Evolutionary conservation across 1,140 invertebrate species (phyloP), one percentile per base, ranked within the genome.

Genomic region (Harpegnathos saltator): DNA sequence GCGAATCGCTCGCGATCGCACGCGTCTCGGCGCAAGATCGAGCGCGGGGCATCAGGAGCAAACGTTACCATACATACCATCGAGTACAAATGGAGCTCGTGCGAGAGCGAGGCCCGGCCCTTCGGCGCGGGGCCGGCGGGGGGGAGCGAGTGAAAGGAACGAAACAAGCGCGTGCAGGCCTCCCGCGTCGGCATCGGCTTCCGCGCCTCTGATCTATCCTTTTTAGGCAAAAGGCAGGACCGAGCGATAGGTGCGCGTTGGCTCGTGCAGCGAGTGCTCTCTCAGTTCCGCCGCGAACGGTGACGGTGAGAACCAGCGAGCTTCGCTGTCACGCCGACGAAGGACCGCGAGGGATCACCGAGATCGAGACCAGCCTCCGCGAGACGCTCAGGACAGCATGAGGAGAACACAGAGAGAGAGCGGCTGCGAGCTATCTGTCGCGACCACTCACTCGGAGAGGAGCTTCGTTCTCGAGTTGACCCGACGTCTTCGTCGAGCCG

Each of bases 61-160:
- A 83, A 83, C 75, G 80, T 87, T 87, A 87, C 85, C 85, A 86
- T 83, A 71, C 85, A 86, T 83, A 71, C 72, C 52, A 26, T 52
- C 78, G 58, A 83, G 71, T 83, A 85, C 85, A 75, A 83, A 81
- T 77, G 74, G 85, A 86, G 65, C 84, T 87, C 83, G 84, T 65
- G 62, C 26, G 24, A 24, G 48, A 48, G 48, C 48, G 58, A 74
- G 26, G 50, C 19, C 38, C 58, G 24, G 14, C 62, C 33, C 9
- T 56, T 48, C 38, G 58, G 68, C 14, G 19, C 61, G n/a, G 52
- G 59, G 52, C 44, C 33, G 68, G 15, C 71, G 26, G 54, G 17
- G 29, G 5, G 72, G 77, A 22, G 12, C 17, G 17, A 80, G 54
- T 80, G 52, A 59, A 68, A 58, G n/a, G 50, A 80, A 71, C 58